Base-by-base conservation (phyloP, 2,888 invertebrate genomes). In the Gordius sp. region DNA sequence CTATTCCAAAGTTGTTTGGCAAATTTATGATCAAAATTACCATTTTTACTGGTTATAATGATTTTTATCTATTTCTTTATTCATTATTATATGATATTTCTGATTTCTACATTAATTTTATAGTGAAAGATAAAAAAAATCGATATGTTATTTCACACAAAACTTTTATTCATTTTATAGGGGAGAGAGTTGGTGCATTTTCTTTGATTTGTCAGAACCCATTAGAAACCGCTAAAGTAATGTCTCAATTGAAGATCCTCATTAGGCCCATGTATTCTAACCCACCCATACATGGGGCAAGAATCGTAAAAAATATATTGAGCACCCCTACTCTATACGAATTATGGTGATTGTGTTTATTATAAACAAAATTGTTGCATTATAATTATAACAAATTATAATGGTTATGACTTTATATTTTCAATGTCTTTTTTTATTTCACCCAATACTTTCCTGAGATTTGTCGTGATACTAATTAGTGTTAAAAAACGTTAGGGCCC, bases 261-360 rank as follows among this genome's bases (percentile, higher is more conserved):
- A 80, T 93, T 65, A 77, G 97, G 63, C 82, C 86, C 2, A 78
- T 89, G 78, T 93, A 91, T 73, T 93, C 91, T 33, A 97, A 87
- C 74, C 93, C 97, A 41, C 89, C 93, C 0, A 76, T 91, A 63
- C 77, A 84, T 69, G 97, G 93, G 27, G 81, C 87, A 0, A 77
- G 87, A 47, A 78, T 97, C 63, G 93, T 82, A 1, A 72, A 76
- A 26, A 81, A 81, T 70, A 83, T 97, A 64, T 76, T 97, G 23
- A 75, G 75, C 59, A 77, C 77, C 65, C 71, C 77, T 0, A 72
- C 75, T 2, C 74, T 97, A 41, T 64, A 66, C 56, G 60, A 63
- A 25, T 63, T 69, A 61, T 75, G 93, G 91, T 79, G 64, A 72
- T 65, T 20, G 16, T 1, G 20, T 58, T 18, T 24, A 8, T 18